phyloP scores from a whole-genome alignment of 64 coral and sea anemone genomes.

The Actinia tenebrosa region DNA sequence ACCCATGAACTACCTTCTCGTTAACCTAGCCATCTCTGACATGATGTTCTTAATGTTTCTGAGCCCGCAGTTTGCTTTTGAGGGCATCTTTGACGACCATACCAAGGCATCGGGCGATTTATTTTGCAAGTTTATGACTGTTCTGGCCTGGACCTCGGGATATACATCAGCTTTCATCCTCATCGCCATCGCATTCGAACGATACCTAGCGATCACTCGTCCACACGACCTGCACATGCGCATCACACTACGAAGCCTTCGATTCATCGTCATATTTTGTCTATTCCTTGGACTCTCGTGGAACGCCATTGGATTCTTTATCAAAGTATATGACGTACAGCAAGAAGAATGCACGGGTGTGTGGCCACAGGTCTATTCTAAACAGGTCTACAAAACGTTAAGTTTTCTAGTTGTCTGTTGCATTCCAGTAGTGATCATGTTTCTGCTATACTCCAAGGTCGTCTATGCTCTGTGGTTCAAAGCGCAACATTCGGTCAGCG shows the following conservation, averaged over 20 bases:
- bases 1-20: slow-evolving; percentile 21
- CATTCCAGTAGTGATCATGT: neutral
- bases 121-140: slow-evolving; percentile 11
- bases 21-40: slow-evolving; percentile 17
- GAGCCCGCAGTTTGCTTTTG: neutral
- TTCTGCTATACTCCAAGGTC: neutral
- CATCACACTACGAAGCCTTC: neutral
- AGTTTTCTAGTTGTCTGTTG: neutral
- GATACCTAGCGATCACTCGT: neutral
- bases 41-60: slow-evolving; percentile 8
- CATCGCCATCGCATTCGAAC: neutral
- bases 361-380: neutral
- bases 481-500: neutral
- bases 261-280: neutral
- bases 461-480: slow-evolving; percentile 18
- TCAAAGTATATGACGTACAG: neutral
- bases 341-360: neutral
- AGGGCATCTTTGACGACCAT: neutral
- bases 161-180: neutral
- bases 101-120: neutral
- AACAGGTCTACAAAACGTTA: neutral
- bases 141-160: neutral
- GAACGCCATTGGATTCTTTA: slow-evolving; percentile 3
- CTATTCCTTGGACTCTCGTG: neutral
- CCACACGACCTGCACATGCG: neutral